A percentile compares a stretch with the other conserved stretches of the same genome.
Evolutionary conservation across 2,113 vertebrate species (phyloP).

Genomic region (Rhombomys opimus): DNA sequence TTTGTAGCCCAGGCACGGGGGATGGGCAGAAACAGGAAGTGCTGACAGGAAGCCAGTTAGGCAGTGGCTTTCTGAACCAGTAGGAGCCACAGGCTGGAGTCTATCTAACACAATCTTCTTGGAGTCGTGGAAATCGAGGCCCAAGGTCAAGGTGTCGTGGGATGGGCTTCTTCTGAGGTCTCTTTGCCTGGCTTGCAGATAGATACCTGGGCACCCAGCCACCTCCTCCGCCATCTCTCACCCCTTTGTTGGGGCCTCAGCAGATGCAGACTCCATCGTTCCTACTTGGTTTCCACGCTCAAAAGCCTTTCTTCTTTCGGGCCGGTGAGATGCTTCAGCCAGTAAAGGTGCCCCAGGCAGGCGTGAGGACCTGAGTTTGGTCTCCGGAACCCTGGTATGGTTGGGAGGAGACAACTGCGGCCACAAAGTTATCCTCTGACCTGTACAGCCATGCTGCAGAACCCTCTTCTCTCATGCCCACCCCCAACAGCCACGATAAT

Average conservation of each 20-base stretch:
- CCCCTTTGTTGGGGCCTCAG: not conserved
- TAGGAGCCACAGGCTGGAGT: not conserved
- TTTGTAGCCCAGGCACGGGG: not conserved
- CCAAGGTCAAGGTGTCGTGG: too few relatives aligned
- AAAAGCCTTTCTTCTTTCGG: not conserved
- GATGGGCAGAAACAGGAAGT: not conserved
- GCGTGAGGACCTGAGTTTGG: too few relatives aligned
- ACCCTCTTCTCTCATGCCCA: too few relatives aligned
- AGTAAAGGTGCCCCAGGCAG: not conserved
- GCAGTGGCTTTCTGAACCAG: not conserved
- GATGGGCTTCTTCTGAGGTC: not conserved
- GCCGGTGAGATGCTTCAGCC: not conserved
- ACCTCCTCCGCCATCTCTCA: accelerated
- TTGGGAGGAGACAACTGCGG: not conserved
- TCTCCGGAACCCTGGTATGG: not conserved
- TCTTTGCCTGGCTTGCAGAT: not conserved
- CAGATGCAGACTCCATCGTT: not conserved
- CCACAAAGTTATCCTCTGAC: not conserved
- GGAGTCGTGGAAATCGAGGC: not conserved
- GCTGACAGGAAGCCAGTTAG: not conserved
- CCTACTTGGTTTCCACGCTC: not conserved
- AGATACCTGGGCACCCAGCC: not conserved
- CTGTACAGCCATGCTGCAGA: too few relatives aligned
- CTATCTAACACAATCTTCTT: not conserved
- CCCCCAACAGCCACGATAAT: not conserved